Evolutionary conservation across 2,113 vertebrate genomes (phyloP), one percentile per base, ranked within the genome.

Genomic region (Poeciliopsis occidentalis): DNA sequence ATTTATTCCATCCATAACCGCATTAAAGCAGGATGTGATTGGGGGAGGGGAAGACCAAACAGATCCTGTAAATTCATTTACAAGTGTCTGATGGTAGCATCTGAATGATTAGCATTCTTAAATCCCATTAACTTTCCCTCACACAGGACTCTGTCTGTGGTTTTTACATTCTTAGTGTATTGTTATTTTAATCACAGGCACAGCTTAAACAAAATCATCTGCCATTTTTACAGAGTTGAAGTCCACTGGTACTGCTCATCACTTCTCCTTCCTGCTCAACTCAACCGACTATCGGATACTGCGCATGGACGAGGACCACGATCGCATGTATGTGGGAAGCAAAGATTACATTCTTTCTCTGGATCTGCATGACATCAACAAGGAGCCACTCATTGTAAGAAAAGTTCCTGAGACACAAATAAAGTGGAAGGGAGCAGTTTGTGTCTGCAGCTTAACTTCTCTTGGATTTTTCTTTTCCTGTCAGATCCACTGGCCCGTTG

Each of bases 271-370:
- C 90, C 92, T 98, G 88, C 96, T 99, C 76, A 99, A 99, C 93
- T 97, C 97, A 0, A 98, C 96, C 0, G 98, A 99, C 91, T 99
- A 98, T 88, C 96, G 98, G 47, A 98, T 99, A 89, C 94, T 99
- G 71, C 95, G 97, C 71, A 98, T 99, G 94, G 98, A 99, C 1
- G 98, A 99, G 87, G 98, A 99, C 94, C 98, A 99, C 0, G 98
- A 99, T 92, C 97, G 98, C 85, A 99, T 99, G 97, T 99, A 98
- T 0, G 96, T 99, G 93, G 98, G 97, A 90, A 98, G 97, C 96
- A 99, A 99, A 92, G 98, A 99, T 94, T 99, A 98, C 0, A 94
- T 99, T 89, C 95, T 99, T 34, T 99, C 98, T 0, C 91, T 99
- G 93, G 97, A 99, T 86, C 95, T 99, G 68, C 97, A 99, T 0